Evolutionary conservation across 2,113 vertebrate genomes (phyloP).

Genomic region (Leucopsar rothschildi): DNA sequence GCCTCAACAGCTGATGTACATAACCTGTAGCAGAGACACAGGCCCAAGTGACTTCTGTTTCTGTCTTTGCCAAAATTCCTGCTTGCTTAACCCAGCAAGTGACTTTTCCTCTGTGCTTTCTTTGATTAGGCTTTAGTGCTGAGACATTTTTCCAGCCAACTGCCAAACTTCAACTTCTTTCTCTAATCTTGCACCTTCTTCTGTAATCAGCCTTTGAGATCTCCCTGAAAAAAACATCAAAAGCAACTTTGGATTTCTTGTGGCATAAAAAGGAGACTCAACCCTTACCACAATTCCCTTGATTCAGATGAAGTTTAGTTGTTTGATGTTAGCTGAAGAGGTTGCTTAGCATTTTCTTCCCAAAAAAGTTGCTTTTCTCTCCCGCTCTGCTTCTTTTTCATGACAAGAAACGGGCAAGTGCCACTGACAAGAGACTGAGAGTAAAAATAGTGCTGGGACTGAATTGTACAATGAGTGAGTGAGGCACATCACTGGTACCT

Average conservation of each 20-base stretch:
- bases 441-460: not conserved
- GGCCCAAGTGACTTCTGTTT: not conserved
- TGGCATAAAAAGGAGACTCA: not conserved
- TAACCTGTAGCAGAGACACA: not conserved
- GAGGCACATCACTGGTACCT: fast-evolving
- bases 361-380: not conserved
- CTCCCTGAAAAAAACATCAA: not conserved
- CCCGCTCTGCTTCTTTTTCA: not conserved
- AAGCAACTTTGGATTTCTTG: not conserved
- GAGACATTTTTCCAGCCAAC: not conserved
- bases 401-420: not conserved
- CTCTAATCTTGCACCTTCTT: not conserved
- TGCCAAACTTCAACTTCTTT: not conserved
- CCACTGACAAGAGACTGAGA: not conserved
- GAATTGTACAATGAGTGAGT: fast-evolving
- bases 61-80: not conserved
- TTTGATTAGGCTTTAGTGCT: not conserved
- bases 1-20: not conserved
- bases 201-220: not conserved
- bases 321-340: not conserved
- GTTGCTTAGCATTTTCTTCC: not conserved
- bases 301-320: not conserved
- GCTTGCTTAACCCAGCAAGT: not conserved
- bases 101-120: not conserved
- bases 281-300: not conserved